A percentile compares a stretch with the other conserved stretches of the same genome.
Conservation (phyloP, 2,888 invertebrate species). For the Germaria angustata region DNA sequence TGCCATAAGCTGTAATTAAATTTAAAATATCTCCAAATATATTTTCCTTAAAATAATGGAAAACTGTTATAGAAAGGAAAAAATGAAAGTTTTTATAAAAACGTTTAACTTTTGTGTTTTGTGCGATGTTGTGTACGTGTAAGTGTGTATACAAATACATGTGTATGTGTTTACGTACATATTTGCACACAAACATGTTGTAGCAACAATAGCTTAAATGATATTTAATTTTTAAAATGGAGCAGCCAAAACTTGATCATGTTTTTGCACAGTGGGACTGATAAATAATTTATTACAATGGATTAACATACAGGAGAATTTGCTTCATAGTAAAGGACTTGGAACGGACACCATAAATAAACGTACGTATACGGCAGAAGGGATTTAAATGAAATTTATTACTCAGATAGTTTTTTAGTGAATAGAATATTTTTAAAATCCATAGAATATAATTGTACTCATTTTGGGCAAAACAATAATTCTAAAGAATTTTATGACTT, state of each 20-base stretch:
- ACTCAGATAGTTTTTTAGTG: too few relatives aligned
- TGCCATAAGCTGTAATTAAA: background rate
- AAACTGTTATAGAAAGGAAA: conserved; percentile 44
- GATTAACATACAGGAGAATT: too few relatives aligned
- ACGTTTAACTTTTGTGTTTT: conserved; percentile 7
- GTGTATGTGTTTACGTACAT: conserved; percentile 1
- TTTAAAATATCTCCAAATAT: background rate
- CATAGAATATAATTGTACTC: too few relatives aligned
- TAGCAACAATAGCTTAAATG: conserved; percentile 9
- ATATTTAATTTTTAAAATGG: conserved; percentile 27
- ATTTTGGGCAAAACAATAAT: too few relatives aligned
- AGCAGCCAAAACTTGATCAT: conserved; percentile 61
- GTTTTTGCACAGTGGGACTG: background rate
- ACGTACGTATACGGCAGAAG: too few relatives aligned
- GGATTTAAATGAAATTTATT: too few relatives aligned
- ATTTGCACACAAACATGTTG: background rate
- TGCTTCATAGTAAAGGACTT: too few relatives aligned
- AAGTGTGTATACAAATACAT: background rate
- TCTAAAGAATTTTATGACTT: too few relatives aligned
- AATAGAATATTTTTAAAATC: too few relatives aligned
- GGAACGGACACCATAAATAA: too few relatives aligned
- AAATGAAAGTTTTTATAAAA: conserved; percentile 60
- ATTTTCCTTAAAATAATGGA: background rate
- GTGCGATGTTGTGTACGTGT: background rate
- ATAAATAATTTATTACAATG: too few relatives aligned